Conservation (phyloP, 2,797 vertebrate species). For the Cynopterus sphinx region DNA sequence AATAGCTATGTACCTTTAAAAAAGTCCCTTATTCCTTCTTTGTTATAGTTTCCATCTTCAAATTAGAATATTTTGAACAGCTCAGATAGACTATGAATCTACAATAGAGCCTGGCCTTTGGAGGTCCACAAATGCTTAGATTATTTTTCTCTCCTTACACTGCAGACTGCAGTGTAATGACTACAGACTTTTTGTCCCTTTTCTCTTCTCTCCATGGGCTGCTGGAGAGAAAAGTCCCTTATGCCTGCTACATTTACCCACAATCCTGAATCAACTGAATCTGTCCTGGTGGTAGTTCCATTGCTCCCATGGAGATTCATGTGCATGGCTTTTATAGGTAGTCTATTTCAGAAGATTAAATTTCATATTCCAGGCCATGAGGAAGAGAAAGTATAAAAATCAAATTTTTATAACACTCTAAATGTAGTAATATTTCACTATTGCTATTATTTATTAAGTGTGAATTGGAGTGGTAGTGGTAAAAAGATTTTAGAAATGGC, state of each 20-base stretch:
- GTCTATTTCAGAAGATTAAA: conserved; percentile 18
- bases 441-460: not conserved
- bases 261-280: not conserved
- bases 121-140: not conserved
- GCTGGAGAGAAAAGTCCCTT: not conserved
- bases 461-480: not conserved
- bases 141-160: not conserved
- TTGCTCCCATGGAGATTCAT: not conserved
- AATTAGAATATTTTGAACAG: not conserved
- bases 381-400: not conserved
- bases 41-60: not conserved
- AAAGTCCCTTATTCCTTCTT: conserved; percentile 34
- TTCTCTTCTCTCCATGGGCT: not conserved
- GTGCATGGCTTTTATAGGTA: not conserved
- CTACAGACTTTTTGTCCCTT: not conserved
- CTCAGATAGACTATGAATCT: not conserved
- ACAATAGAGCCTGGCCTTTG: not conserved
- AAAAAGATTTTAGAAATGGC: conserved; percentile 20
- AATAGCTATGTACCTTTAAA: not conserved
- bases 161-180: too few relatives aligned
- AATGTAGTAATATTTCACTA: not conserved
- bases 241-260: not conserved
- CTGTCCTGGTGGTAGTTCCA: not conserved
- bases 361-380: not conserved
- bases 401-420: not conserved